Base-by-base conservation (phyloP, 2,113 vertebrate genomes). In the Polypterus senegalus region DNA sequence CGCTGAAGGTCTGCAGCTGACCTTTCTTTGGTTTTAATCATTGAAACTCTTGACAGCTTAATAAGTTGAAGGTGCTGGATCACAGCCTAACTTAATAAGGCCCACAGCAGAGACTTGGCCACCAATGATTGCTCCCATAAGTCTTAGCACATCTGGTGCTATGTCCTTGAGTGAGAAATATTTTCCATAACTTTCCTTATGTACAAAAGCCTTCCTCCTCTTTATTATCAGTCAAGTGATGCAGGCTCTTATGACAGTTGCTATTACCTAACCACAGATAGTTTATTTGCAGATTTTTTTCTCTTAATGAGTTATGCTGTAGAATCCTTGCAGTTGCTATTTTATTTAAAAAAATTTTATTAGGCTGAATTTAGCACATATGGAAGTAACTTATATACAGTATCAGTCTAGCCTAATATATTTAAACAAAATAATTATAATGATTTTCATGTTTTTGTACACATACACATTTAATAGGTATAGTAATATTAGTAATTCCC, bases 1-100 rank as follows among this genome's bases (percentile, higher is more conserved):
- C 85, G 86, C 81, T 81, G 83, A 93, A 91, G 88, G 92, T 93
- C 91, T 89, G 69, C 63, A 54, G 76, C 77, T 93, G 92, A 97
- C 91, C 93, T 94, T 93, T 93, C 87, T 89, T 93, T 91, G 88
- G 90, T 97, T 97, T 97, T 97, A 97, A 97, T 97, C 93, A 97
- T 89, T 89, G 86, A 88, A 92, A 90, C 88, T 91, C 89, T 88
- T 74, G 84, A 96, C 91, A 97, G 86, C 89, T 94, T 97, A 95
- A 95, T 97, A 97, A 95, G 88, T 91, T 90, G 91, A 93, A 94
- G 91, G 92, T 93, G 88, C 86, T 89, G 86, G 91, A 91, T 97
- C 90, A 89, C 86, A 89, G 83, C 84, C 89, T 90, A 93, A 95
- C 90, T 93, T 97, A 97, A 94, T 93, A 94, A 96, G 88, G 84